Evolutionary conservation across 1,140 invertebrate genomes (phyloP), one percentile per base, ranked within the genome.

Genomic region (Armadillidium nasatum): DNA sequence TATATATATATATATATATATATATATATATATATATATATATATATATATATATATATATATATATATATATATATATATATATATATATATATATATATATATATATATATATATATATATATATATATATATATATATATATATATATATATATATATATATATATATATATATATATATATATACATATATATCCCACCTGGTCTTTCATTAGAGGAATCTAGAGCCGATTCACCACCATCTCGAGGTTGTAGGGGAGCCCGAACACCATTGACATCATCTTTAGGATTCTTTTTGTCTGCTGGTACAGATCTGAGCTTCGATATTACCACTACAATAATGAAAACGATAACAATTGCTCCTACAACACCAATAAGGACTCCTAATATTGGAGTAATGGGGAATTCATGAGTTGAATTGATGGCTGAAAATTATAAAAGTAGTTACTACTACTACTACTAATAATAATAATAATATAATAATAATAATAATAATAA

Each of bases 301-400:
- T 71, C 79, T 4, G 74, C 19, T n/a, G 76, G 19, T 72, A 80
- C 74, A n/a, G 78, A 79, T 70, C 90, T 85, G 46, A 92, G 84
- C 83, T 89, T 90, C 72, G 93, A 83, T 10, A 90, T 90, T 10
- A 89, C 89, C 78, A 92, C 86, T 74, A 92, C 90, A 46, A 89
- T 87, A 43, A 91, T 86, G 9, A 89, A 90, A 71, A 91, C 87
- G 69, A 91, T 85, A 11, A 92, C 85, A 33, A 92, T 86, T 43
- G 89, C 90, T 50, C 88, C 88, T 45, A 92, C 87, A 74, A 91
- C 87, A 19, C 91, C 90, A 76, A 93, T 89, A 77, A 93, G 87
- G 60, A 91, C 88, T 23, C 90, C 91, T 19, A 93, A 85, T 72
- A 93, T 86, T 33, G 92, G 91, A 50, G 91, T 92, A 76, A 93